These are phyloP conservation scores for Lutjanus campechanus DNA, from an alignment of 2,797 vertebrate species.

Conservation along the genomic window DNA sequence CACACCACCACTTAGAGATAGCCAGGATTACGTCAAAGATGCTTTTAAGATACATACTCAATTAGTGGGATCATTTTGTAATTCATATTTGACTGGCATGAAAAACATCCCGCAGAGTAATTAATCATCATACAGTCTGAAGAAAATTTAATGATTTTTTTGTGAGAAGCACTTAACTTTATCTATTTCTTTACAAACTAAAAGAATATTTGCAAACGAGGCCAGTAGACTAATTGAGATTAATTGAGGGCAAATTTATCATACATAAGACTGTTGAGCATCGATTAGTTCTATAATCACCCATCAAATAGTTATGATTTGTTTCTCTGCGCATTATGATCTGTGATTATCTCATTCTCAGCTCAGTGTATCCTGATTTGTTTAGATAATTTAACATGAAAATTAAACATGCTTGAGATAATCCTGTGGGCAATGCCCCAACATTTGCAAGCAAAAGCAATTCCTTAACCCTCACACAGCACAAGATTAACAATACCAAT, in stretches of 20 bases:
- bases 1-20: not conserved
- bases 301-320: slow-evolving; percentile 28
- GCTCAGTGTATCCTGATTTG: slow-evolving; percentile 42
- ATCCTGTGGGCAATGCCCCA: slow-evolving; percentile 26
- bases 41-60: slow-evolving; percentile 8
- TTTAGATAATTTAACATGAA: slow-evolving; percentile 43
- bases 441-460: slow-evolving; percentile 15
- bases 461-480: slow-evolving; percentile 16
- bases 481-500: slow-evolving; percentile 36
- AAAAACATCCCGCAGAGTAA: not conserved
- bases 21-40: not conserved
- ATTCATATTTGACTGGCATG: not conserved
- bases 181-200: slow-evolving; percentile 2
- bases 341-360: slow-evolving; percentile 32
- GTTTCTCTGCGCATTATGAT: not conserved
- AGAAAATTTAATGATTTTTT: not conserved
- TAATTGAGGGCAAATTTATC: slow-evolving; percentile 23
- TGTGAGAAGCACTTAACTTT: slow-evolving; percentile 1
- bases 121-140: not conserved
- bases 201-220: slow-evolving; percentile 20
- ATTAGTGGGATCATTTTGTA: not conserved
- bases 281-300: slow-evolving; percentile 53
- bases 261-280: not conserved
- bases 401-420: slow-evolving; percentile 35
- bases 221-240: slow-evolving; percentile 21